Percentiles rank a stretch among this genome's conserved stretches.
These are phyloP conservation scores for Babylonia areolata DNA, from an alignment of 1,140 invertebrate genomes.

Conservation along the genomic window DNA sequence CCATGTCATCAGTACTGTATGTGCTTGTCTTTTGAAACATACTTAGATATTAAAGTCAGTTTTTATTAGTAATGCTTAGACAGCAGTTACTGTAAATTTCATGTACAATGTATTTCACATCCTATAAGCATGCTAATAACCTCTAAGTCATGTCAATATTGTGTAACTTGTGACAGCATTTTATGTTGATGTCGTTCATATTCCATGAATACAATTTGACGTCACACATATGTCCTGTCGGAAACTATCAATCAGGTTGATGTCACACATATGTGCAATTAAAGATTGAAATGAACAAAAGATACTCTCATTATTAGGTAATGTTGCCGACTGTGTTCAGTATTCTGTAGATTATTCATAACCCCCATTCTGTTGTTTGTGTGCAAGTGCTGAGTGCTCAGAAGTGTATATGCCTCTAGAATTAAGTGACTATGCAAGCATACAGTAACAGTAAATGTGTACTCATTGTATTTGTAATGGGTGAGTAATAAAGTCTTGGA, in stretches of 20 bases:
- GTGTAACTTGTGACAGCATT: not conserved
- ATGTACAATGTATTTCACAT: too few species aligned
- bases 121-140: not conserved
- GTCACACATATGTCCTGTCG: not conserved
- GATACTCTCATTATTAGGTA: not conserved
- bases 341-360: not conserved
- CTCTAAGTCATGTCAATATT: not conserved
- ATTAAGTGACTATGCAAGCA: conserved; percentile 18
- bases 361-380: not conserved
- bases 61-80: too few species aligned
- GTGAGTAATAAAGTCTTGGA: not conserved
- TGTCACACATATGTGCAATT: not conserved
- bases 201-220: not conserved
- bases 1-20: too few species aligned
- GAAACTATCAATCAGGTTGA: not conserved
- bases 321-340: not conserved
- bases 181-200: not conserved
- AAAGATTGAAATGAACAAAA: not conserved
- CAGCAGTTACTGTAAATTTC: too few species aligned
- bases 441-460: conserved; percentile 22
- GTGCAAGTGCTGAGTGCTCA: conserved; percentile 10
- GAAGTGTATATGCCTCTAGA: conserved; percentile 15
- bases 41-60: too few species aligned
- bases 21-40: too few species aligned
- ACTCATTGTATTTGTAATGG: not conserved